These are phyloP conservation scores for Plestiodon gilberti DNA, from an alignment of 2,113 vertebrate species.

Conservation along the genomic window DNA sequence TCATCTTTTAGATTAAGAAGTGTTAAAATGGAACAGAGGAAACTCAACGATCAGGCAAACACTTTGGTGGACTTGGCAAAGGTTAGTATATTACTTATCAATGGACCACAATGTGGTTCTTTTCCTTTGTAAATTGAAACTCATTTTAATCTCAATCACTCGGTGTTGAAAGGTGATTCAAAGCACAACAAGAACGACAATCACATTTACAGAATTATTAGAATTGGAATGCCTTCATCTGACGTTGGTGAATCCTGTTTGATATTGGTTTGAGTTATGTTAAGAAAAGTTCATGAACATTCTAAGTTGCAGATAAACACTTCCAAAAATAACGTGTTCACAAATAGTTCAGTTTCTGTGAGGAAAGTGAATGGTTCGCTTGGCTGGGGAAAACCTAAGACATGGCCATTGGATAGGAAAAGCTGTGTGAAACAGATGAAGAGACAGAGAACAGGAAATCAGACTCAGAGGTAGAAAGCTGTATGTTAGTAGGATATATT, in stretches of 20 bases:
- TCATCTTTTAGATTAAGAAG: slow-evolving; percentile 97
- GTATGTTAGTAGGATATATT: too few species aligned
- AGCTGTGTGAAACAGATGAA: background rate
- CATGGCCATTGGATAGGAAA: background rate
- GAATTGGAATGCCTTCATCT: background rate
- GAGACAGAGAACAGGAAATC: background rate
- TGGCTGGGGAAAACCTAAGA: background rate
- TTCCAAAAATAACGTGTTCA: background rate
- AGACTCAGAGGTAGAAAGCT: background rate
- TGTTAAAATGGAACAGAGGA: slow-evolving; percentile 99
- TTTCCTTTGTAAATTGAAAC: slow-evolving; percentile 15
- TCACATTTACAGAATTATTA: background rate
- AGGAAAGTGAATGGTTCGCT: background rate
- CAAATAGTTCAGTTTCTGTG: background rate
- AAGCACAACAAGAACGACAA: background rate
- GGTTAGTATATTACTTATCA: slow-evolving; percentile 79
- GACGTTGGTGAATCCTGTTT: background rate
- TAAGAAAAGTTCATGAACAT: background rate
- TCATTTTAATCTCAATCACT: background rate
- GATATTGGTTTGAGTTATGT: background rate
- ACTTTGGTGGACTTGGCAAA: slow-evolving; percentile 99
- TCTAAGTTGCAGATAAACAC: background rate
- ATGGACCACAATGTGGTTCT: background rate
- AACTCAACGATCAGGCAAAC: slow-evolving; percentile 99
- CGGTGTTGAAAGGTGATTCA: background rate